Evolutionary conservation across 2,888 invertebrate genomes (phyloP), one percentile per base, ranked within the genome.

Genomic region (Agonopterix subpropinquella): DNA sequence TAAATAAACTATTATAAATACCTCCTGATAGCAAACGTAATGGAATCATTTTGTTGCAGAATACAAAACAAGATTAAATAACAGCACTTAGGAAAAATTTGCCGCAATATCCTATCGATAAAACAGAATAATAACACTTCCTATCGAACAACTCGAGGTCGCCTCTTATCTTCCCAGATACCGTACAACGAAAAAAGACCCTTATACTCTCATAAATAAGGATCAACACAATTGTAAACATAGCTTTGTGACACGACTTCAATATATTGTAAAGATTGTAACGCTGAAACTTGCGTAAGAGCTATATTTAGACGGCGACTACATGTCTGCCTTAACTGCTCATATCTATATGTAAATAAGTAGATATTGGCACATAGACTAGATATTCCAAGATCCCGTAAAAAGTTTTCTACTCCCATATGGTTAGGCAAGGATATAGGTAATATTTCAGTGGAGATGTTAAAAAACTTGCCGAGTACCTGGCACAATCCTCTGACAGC

Each of bases 291-390:
- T 59, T 57, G 56, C 62, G 65, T 59, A 60, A 66, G 56, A 52
- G 46, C 60, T 66, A 63, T 61, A 60, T 62, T 55, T 58, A 67
- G 60, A 45, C 47, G 68, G 68, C 64, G 68, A 63, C 68, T 52
- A 36, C 47, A 42, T 47, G 68, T 68, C 68, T 68, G 61, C 58
- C 53, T 11, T 28, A 7, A 7, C 28, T 28, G 28, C 28, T 28
- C 28, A 28, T 28, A 28, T 28, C 7, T 45, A 37, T 37, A 36
- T 37, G 11, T 37, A 45, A 5, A 8, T 35, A 36, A 35, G 39
- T n/a, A 11, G 11, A 39, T 39, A 39, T 39, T 39, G 39, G 28
- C 39, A n/a, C 11, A 11, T 39, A 39, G 10, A 39, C 11, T 39
- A n/a, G 1, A 4, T 39, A 11, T 44, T 43, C 28, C 28, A 28